Percentiles rank a stretch among this genome's conserved stretches.
Conservation (phyloP, 2,797 vertebrate species). For the Rhabdomys pumilio region DNA sequence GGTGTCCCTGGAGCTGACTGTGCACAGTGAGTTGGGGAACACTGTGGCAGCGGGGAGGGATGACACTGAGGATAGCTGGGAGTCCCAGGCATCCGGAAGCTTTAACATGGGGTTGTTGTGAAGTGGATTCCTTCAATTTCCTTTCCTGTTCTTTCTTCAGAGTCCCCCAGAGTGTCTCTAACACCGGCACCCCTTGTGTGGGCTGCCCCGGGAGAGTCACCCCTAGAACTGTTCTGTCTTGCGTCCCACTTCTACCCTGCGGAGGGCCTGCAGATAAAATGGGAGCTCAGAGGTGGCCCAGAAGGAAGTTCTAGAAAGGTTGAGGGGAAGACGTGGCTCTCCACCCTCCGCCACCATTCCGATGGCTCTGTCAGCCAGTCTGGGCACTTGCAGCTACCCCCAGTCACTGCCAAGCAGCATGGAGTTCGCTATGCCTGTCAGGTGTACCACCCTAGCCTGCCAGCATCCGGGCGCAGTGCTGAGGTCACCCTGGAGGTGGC, state of each 20-base stretch:
- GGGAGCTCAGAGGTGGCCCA: conserved; percentile 83
- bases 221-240: conserved; percentile 89
- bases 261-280: conserved; percentile 89
- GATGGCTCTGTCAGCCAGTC: conserved; percentile 92
- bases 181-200: conserved; percentile 90
- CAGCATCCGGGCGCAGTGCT: conserved; percentile 84
- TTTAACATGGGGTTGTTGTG: background rate
- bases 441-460: conserved; percentile 87
- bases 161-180: conserved; percentile 91
- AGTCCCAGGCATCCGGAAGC: background rate
- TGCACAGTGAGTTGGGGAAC: conserved; percentile 89
- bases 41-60: background rate
- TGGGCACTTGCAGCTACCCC: conserved; percentile 86
- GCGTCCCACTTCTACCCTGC: conserved; percentile 92
- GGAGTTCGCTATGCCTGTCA: conserved; percentile 90
- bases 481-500: conserved; percentile 88
- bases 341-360: conserved; percentile 89
- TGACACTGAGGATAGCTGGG: background rate
- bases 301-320: conserved; percentile 84
- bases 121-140: background rate
- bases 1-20: conserved; percentile 91
- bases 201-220: conserved; percentile 87
- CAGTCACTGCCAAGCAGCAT: conserved; percentile 86
- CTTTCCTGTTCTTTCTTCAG: conserved; percentile 74
- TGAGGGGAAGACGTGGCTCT: conserved; percentile 83